Evolutionary conservation across 2,888 invertebrate species (phyloP).

Genomic region (Julus scanicus): DNA sequence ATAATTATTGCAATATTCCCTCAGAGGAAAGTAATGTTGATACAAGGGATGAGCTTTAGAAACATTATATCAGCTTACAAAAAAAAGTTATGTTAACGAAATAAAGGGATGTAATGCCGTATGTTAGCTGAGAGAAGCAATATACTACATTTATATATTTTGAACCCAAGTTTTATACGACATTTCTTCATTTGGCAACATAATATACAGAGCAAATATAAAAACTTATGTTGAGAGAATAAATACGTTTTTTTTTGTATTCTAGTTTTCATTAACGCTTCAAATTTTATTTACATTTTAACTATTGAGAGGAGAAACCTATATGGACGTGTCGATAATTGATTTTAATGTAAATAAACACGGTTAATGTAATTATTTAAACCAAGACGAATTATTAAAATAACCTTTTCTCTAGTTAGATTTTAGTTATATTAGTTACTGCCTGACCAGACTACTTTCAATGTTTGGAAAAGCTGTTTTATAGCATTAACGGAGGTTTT

Average conservation of each 20-base stretch:
- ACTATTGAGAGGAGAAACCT: too few relatives aligned
- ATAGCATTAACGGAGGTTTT: too few relatives aligned
- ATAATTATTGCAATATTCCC: slow-evolving; percentile 5
- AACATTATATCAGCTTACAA: neutral
- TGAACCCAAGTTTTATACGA: neutral
- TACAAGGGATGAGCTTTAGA: neutral
- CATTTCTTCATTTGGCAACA: neutral
- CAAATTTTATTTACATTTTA: too few relatives aligned
- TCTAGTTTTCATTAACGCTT: neutral
- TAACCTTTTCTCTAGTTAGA: too few relatives aligned
- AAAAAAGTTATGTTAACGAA: neutral
- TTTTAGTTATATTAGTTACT: too few relatives aligned
- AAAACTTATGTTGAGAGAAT: neutral
- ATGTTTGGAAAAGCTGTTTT: too few relatives aligned
- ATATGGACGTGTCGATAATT: too few relatives aligned
- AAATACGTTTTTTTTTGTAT: neutral
- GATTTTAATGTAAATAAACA: too few relatives aligned
- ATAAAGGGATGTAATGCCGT: neutral
- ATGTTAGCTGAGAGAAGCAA: neutral
- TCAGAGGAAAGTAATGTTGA: neutral
- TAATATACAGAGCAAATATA: neutral
- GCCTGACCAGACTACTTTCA: too few relatives aligned
- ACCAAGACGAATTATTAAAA: too few relatives aligned
- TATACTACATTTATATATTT: neutral
- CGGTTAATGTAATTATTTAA: too few relatives aligned